Conservation (phyloP, 1,140 invertebrate species). For the Heliconius nattereri region DNA sequence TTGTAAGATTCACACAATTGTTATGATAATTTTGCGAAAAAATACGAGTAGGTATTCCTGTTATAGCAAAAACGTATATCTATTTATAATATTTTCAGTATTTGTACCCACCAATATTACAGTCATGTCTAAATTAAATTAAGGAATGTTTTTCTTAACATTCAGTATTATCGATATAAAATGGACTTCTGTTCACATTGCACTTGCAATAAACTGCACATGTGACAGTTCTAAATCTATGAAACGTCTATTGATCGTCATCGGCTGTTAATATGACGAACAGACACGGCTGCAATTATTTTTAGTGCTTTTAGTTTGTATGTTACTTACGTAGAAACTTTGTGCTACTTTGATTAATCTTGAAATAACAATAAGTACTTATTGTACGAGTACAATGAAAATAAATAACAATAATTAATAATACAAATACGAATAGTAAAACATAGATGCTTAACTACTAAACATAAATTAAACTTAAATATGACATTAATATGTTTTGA, state of each 20-base stretch:
- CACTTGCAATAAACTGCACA: constrained; percentile 17
- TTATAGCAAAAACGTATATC: neutral
- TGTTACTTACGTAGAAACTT: neutral
- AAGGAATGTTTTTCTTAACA: neutral
- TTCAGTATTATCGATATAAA: neutral
- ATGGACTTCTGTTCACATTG: neutral
- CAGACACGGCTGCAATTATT: neutral
- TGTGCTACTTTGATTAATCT: neutral
- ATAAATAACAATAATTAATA: neutral
- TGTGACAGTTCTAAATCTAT: constrained; percentile 18
- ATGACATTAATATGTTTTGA: too few relatives aligned
- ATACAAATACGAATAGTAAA: neutral
- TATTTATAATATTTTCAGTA: neutral
- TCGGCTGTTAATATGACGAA: constrained; percentile 4
- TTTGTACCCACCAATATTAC: neutral
- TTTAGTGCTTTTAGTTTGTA: constrained; percentile 1
- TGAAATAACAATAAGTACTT: neutral
- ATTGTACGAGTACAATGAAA: too few relatives aligned
- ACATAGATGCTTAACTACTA: neutral
- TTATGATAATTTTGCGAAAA: too few relatives aligned
- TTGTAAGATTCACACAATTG: neutral
- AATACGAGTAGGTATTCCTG: too few relatives aligned
- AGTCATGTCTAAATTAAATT: neutral
- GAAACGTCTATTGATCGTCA: constrained; percentile 7
- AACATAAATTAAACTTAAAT: too few relatives aligned